Evolutionary conservation across 2,888 invertebrate genomes (phyloP).

Genomic region (Ernsta delagoae): DNA sequence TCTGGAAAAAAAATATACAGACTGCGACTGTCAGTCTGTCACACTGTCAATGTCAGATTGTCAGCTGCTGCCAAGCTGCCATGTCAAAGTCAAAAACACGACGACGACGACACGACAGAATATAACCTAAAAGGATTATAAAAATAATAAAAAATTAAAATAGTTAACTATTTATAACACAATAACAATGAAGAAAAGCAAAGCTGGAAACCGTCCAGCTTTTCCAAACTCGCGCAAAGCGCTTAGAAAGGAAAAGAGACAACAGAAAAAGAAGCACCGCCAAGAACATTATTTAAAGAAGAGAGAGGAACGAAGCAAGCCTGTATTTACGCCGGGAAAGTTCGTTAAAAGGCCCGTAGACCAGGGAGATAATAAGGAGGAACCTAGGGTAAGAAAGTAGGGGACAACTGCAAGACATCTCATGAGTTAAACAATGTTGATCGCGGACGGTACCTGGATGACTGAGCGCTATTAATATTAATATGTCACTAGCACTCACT

Average conservation of each 20-base stretch:
- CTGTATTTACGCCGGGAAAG: constrained; percentile 57
- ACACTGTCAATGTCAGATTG: too few relatives aligned
- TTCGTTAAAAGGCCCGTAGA: constrained; percentile 69
- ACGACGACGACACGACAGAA: too few relatives aligned
- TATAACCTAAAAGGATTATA: too few relatives aligned
- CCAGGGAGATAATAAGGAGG: constrained; percentile 43
- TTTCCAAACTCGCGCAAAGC: constrained; percentile 86
- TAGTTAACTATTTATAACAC: neutral
- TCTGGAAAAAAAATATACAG: too few relatives aligned
- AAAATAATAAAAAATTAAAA: neutral
- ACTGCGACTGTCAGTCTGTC: too few relatives aligned
- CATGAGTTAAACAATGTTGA: too few relatives aligned
- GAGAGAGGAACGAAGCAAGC: constrained; percentile 52
- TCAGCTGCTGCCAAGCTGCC: too few relatives aligned
- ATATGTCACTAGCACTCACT: too few relatives aligned
- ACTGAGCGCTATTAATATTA: too few relatives aligned
- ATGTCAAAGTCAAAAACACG: too few relatives aligned
- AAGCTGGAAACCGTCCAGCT: constrained; percentile 51
- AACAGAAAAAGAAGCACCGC: constrained; percentile 87
- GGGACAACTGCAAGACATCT: too few relatives aligned
- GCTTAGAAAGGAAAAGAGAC: constrained; percentile 88
- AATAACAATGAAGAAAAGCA: constrained; percentile 62
- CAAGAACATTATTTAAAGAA: constrained; percentile 74
- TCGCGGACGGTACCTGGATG: too few relatives aligned
- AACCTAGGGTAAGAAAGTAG: constrained; percentile 51